Percentiles rank a stretch among this genome's conserved stretches.
These are phyloP conservation scores for Lampris megalopsis DNA, from an alignment of 2,113 vertebrate species.

Conservation along the genomic window DNA sequence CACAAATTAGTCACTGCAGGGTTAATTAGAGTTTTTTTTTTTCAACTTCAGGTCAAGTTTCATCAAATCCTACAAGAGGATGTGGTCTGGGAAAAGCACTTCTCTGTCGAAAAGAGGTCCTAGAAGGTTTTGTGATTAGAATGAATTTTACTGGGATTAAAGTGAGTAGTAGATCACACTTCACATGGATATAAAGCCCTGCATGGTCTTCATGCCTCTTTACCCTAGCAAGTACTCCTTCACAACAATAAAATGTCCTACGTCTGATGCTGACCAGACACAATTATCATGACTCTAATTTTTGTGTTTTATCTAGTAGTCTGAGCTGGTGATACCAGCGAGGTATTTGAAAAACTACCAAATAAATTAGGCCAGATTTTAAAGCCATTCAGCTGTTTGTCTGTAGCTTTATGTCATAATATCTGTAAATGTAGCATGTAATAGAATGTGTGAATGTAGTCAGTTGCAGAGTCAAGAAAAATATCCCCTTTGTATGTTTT, in stretches of 20 bases:
- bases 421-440: not conserved
- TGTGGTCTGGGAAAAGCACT: not conserved
- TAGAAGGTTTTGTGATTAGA: not conserved
- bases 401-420: not conserved
- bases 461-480: no score
- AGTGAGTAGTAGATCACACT: not conserved
- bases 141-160: constrained; percentile 12
- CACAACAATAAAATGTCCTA: not conserved
- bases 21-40: not conserved
- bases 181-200: not conserved
- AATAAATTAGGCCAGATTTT: not conserved
- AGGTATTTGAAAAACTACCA: not conserved
- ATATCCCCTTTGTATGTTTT: no score
- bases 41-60: constrained; percentile 19
- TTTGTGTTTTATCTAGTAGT: not conserved
- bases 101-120: not conserved
- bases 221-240: not conserved
- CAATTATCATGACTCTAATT: constrained; percentile 1
- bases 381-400: not conserved
- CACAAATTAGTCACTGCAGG: constrained; percentile 22
- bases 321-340: not conserved
- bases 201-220: not conserved
- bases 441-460: no score
- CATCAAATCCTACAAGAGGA: not conserved
- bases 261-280: not conserved